Conservation (phyloP, 2,797 vertebrate genomes). For the Macropodus opercularis region DNA sequence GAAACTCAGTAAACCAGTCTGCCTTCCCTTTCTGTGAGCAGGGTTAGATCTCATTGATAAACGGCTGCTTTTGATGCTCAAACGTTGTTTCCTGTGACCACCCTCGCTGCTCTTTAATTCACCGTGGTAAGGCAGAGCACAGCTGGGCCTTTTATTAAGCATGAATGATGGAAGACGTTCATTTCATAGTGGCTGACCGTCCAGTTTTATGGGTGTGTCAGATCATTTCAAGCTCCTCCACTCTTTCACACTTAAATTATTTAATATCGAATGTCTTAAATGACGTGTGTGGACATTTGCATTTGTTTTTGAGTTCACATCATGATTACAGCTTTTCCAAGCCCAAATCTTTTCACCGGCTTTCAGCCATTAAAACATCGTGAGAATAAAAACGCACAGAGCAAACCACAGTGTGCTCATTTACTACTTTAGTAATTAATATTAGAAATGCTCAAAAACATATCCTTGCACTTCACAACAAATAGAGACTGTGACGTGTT, state of each 20-base stretch:
- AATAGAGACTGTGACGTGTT: too few species aligned
- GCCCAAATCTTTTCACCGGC: too few species aligned
- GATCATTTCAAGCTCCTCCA: slow-evolving; percentile 5
- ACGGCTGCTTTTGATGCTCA: background rate
- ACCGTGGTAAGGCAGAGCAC: slow-evolving; percentile 1
- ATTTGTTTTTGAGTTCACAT: background rate
- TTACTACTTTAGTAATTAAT: too few species aligned
- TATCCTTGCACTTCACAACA: too few species aligned
- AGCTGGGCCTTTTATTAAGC: slow-evolving; percentile 6
- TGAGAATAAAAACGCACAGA: too few species aligned
- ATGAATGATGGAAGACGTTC: slow-evolving; percentile 56
- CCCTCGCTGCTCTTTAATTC: background rate
- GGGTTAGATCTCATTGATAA: background rate
- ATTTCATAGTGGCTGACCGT: slow-evolving; percentile 34
- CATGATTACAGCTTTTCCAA: too few species aligned
- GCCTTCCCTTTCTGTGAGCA: background rate
- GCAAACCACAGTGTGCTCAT: too few species aligned
- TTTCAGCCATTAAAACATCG: too few species aligned
- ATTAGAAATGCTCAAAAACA: too few species aligned
- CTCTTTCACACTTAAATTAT: background rate
- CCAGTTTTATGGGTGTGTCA: slow-evolving; percentile 10
- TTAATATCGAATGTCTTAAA: background rate
- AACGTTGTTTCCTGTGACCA: slow-evolving; percentile 6
- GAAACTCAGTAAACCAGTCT: background rate
- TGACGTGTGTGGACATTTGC: too few species aligned